Conservation (phyloP, 2,113 vertebrate species). For the Crotalus tigris region DNA sequence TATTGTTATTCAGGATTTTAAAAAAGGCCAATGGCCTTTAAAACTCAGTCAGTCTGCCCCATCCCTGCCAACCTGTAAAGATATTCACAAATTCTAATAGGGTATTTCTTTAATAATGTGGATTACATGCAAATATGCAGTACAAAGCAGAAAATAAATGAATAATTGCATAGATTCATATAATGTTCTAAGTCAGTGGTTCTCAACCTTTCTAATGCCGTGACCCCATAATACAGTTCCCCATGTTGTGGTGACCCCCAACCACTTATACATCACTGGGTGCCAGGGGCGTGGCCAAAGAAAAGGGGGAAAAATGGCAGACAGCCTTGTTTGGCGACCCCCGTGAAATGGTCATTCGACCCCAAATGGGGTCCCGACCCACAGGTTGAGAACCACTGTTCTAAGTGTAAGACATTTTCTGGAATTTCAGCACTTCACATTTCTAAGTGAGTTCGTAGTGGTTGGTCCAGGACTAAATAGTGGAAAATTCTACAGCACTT, state of each 20-base stretch:
- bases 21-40: background rate
- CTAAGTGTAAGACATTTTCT: background rate
- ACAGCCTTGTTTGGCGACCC: no score
- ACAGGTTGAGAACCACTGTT: no score
- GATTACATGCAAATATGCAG: background rate
- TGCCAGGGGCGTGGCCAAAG: no score
- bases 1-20: background rate
- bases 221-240: no score
- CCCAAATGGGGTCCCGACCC: no score
- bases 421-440: background rate
- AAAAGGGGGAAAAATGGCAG: no score
- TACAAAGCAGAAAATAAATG: background rate
- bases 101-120: background rate
- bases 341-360: no score
- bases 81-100: background rate
- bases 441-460: background rate
- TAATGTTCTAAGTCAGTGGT: background rate
- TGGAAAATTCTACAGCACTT: background rate
- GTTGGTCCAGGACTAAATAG: no score
- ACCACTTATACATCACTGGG: no score
- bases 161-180: background rate
- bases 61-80: background rate
- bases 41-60: background rate
- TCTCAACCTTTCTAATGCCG: no score
- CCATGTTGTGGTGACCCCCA: no score